phyloP scores from a whole-genome alignment of 2,888 invertebrate species.

The Empis stercorea region DNA sequence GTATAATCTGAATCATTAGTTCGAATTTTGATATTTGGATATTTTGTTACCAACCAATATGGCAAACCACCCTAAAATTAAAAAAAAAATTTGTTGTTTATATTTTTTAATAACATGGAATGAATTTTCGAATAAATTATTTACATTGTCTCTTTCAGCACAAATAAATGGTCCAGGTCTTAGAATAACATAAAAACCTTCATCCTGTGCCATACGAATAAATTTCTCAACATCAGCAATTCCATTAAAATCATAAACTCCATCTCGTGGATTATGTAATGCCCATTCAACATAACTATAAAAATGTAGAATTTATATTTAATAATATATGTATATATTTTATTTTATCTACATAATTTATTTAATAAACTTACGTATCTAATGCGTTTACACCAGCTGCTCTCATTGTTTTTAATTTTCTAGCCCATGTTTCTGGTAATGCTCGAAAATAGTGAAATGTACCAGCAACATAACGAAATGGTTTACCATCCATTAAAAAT shows the following conservation, averaged over 20 bases:
- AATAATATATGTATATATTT: not conserved
- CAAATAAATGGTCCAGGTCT: slow-evolving; percentile 87
- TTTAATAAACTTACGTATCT: slow-evolving; percentile 62
- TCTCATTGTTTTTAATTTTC: slow-evolving; percentile 58
- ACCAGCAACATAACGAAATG: slow-evolving; percentile 59
- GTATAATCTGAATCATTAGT: slow-evolving; percentile 47
- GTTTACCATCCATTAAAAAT: slow-evolving; percentile 57
- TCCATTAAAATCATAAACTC: slow-evolving; percentile 47
- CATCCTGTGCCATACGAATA: slow-evolving; percentile 58
- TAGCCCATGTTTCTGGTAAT: slow-evolving; percentile 64
- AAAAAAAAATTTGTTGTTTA: not conserved
- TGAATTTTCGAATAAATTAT: not conserved
- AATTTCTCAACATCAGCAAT: slow-evolving; percentile 58
- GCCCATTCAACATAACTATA: slow-evolving; percentile 82
- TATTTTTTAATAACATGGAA: not conserved
- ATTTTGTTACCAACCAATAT: slow-evolving; percentile 50
- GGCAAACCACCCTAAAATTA: slow-evolving; percentile 58
- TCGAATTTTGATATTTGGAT: slow-evolving; percentile 48
- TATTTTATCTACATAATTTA: too few species aligned
- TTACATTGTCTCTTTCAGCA: slow-evolving; percentile 69
- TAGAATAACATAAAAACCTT: slow-evolving; percentile 67
- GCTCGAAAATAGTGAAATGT: slow-evolving; percentile 82
- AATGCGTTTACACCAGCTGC: slow-evolving; percentile 78
- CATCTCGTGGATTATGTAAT: slow-evolving; percentile 64
- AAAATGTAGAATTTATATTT: not conserved